Evolutionary conservation across 2,797 vertebrate species (phyloP), one percentile per base, ranked within the genome.

Genomic region (Momotus momota): DNA sequence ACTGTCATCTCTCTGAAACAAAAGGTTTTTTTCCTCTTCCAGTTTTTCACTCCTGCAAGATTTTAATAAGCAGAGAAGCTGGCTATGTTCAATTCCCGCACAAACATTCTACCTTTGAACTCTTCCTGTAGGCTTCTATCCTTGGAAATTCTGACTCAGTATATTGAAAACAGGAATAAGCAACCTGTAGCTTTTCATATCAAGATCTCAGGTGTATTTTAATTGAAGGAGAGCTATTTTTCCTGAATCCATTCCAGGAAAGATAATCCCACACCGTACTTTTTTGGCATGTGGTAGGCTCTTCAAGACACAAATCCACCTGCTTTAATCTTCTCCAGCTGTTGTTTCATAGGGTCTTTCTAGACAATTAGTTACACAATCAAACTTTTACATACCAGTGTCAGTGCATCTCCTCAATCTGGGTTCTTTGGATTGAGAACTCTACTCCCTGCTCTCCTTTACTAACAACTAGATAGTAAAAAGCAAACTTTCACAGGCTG

Each of bases 241-340:
- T 66, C 83, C 88, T 90, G 81, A 97, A 73, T 19, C 43, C 3
- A 0, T 40, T 91, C 71, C 92, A 93, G 81, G 81, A 84, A 85
- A 90, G 88, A 87, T 69, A 94, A 94, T 78, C 41, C 71, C 57
- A 74, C 0, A 0, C 41, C 0, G 0, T 29, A 48, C 58, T 75
- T 71, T 69, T 58, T 80, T 89, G 86, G 92, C 88, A 82, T 11
- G 35, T 0, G 0, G 52, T 65, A 46, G 77, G 51, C 58, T 91
- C 84, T 93, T 64, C 69, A 74, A 90, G 86, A 86, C 69, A 94
- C 87, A 96, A 95, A 97, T 97, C 87, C 97, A 98, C 97, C 97
- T 98, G 97, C 85, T 97, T 94, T 97, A 97, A 98, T 96, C 55
- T 81, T 90, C 74, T 71, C 95, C 96, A 98, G 95, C 95, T 97